Conservation (phyloP, 2,888 invertebrate genomes). For the Cephus sareptanus region DNA sequence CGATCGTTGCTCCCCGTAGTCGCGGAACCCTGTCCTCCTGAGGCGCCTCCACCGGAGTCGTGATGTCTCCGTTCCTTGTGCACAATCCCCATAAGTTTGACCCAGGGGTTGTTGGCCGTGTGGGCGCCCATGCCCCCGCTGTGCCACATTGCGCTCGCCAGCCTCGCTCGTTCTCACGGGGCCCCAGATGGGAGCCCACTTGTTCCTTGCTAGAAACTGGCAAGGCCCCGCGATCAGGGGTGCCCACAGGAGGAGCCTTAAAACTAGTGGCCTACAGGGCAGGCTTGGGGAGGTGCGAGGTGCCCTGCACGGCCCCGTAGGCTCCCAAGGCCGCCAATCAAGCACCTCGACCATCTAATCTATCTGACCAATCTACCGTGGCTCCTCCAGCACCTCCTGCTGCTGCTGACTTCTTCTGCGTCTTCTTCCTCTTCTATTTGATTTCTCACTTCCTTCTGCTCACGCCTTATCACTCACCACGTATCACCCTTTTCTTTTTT, state of each 20-base stretch:
- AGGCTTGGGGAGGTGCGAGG: constrained; percentile 54
- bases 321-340: constrained; percentile 60
- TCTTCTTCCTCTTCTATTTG: constrained; percentile 17
- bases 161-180: constrained; percentile 52
- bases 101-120: constrained; percentile 83
- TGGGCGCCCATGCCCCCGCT: constrained; percentile 80
- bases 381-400: constrained; percentile 14
- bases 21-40: constrained; percentile 64
- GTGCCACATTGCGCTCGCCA: constrained; percentile 77
- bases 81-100: constrained; percentile 85
- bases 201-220: constrained; percentile 34
- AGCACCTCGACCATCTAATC: constrained; percentile 63
- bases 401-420: constrained; percentile 19
- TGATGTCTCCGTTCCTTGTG: constrained; percentile 80
- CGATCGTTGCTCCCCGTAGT: constrained; percentile 72
- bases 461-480: constrained; percentile 1
- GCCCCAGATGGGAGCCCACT: constrained; percentile 47
- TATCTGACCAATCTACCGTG: constrained; percentile 40
- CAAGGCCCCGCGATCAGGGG: constrained; percentile 30
- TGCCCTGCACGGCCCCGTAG: constrained; percentile 62
- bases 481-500: constrained; percentile 8
- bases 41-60: constrained; percentile 69
- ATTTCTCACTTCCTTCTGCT: constrained; percentile 11
- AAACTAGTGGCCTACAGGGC: constrained; percentile 30
- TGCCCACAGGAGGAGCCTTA: constrained; percentile 27